Conservation (phyloP, 2,797 vertebrate species). For the Botia almorhae region DNA sequence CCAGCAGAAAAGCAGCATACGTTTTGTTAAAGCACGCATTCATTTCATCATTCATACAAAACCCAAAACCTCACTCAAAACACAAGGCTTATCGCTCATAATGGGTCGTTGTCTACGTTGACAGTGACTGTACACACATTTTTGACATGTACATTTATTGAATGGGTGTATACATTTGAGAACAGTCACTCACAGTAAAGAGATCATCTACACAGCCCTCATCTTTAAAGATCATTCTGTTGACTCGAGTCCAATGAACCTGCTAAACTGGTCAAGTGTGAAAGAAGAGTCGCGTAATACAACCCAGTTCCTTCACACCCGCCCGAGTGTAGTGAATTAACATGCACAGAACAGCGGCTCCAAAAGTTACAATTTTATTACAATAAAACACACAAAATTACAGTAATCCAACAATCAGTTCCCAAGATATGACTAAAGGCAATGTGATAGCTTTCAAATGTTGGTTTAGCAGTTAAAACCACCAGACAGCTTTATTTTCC, state of each 20-base stretch:
- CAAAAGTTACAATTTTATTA: not conserved
- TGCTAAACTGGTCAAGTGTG: slow-evolving; percentile 38
- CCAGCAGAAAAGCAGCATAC: slow-evolving; percentile 8
- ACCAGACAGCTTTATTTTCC: no score
- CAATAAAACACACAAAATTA: not conserved
- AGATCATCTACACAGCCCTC: slow-evolving; percentile 41
- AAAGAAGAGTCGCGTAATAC: slow-evolving; percentile 24
- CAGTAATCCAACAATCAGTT: not conserved
- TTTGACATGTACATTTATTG: slow-evolving; percentile 65
- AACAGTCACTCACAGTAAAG: slow-evolving; percentile 31
- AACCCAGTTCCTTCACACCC: slow-evolving; percentile 26
- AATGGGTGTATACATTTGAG: slow-evolving; percentile 40
- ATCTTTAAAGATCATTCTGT: slow-evolving; percentile 56
- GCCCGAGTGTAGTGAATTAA: not conserved
- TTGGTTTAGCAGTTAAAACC: no score
- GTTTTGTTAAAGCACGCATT: slow-evolving; percentile 3
- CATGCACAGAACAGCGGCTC: not conserved
- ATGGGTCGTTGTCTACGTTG: not conserved
- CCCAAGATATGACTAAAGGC: not conserved
- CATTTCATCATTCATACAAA: slow-evolving; percentile 3
- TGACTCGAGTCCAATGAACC: slow-evolving; percentile 54
- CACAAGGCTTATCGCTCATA: not conserved
- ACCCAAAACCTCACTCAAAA: not conserved
- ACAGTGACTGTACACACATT: slow-evolving; percentile 25
- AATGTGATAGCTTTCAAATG: not conserved